Conservation (phyloP, 1,140 invertebrate species). For the Tetramorium parvispinum region DNA sequence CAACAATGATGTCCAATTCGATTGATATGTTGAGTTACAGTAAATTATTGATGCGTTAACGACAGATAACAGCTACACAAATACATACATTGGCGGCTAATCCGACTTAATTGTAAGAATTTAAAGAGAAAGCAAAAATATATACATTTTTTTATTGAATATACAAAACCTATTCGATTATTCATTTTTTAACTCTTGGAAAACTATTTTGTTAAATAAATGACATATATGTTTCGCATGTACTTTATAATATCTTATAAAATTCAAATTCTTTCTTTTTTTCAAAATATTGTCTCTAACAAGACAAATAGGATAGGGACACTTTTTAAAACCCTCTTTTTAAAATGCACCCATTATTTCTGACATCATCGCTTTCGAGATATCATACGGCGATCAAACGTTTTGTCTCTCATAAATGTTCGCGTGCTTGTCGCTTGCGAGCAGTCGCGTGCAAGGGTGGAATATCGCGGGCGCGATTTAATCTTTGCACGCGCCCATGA, state of each 20-base stretch:
- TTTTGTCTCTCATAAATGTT: slow-evolving; percentile 4
- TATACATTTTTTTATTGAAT: background rate
- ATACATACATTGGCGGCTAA: background rate
- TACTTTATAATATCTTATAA: background rate
- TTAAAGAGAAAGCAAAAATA: background rate
- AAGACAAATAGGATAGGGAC: too few species aligned
- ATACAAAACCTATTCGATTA: background rate
- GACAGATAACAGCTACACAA: background rate
- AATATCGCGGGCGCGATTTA: slow-evolving; percentile 42
- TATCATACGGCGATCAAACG: slow-evolving; percentile 33
- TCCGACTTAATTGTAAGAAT: background rate
- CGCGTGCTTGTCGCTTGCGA: slow-evolving; percentile 26
- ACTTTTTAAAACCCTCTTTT: background rate
- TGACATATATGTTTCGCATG: background rate
- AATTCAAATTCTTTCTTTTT: background rate
- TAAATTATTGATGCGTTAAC: slow-evolving; percentile 2
- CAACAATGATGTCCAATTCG: background rate
- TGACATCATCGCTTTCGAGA: background rate
- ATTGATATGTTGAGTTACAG: background rate
- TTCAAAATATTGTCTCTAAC: background rate
- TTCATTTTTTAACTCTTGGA: background rate
- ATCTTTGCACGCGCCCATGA: slow-evolving; percentile 22
- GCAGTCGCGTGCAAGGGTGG: slow-evolving; percentile 17
- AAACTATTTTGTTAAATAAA: slow-evolving; percentile 14
- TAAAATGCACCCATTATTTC: background rate